Base-by-base conservation (phyloP, 2,113 vertebrate genomes). In the Prunella fulvescens region DNA sequence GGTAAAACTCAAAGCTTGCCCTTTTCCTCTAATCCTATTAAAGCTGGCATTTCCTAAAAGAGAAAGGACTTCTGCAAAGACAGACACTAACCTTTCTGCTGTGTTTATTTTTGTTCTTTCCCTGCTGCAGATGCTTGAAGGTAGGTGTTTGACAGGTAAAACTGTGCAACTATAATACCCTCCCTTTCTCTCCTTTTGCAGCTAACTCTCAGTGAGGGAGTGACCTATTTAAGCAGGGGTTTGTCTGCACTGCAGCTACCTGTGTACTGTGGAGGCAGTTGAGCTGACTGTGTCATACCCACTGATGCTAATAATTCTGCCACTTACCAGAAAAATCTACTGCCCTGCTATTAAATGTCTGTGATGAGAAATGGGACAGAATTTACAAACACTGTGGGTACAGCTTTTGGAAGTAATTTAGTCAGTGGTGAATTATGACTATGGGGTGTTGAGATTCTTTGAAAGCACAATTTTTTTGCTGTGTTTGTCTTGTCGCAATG, bases 71-170 rank as follows among this genome's bases (percentile, higher is more conserved):
- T 94, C 37, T 67, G 18, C 88, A 54, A 80, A 93, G 82, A 78
- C 64, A 87, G 79, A 77, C 78, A 72, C 93, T 97, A 95, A 97
- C 94, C 53, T 66, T 92, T 76, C 62, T 51, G 5, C 80, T 70
- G 25, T 93, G 26, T 79, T 74, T 80, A 23, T 90, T 85, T 80
- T 86, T 73, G 81, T 77, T 86, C 71, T 82, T 69, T 94, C 37
- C 62, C 92, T 82, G 96, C 95, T 80, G 77, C 90, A 95, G 95
- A 94, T 88, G 96, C 85, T 86, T 58, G 60, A 93, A 97, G 97
- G 97, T 97, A 96, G 79, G 97, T 97, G 67, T 90, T 77, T 73
- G 76, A 37, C 71, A 78, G 42, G 44, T 88, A 79, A 77, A 85
- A 60, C 78, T 37, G 23, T 23, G 4, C 44, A 44, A 53, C 42